Conservation (phyloP, 2,888 invertebrate species). For the Ptychoptera contaminata region DNA sequence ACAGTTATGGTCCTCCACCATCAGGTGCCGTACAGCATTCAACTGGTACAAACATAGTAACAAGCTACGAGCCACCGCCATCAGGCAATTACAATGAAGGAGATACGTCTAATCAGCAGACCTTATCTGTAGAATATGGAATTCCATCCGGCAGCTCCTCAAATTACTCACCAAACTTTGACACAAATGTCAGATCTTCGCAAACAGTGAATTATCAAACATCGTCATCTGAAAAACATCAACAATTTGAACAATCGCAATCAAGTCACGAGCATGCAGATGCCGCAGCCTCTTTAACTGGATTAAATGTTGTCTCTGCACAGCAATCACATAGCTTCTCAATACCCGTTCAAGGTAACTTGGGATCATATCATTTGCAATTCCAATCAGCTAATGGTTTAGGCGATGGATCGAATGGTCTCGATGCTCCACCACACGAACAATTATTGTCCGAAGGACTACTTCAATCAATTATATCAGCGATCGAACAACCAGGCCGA, state of each 20-base stretch:
- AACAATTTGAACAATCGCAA: not conserved
- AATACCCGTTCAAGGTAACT: conserved; percentile 39
- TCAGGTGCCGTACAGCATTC: conserved; percentile 16
- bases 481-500: conserved; percentile 54
- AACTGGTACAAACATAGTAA: not conserved
- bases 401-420: conserved; percentile 23
- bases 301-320: conserved; percentile 22
- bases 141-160: conserved; percentile 8
- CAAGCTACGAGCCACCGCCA: conserved; percentile 6
- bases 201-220: not conserved
- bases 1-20: conserved; percentile 15
- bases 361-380: conserved; percentile 56
- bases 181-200: conserved; percentile 1
- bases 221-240: not conserved
- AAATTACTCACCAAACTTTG: not conserved
- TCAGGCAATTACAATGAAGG: not conserved
- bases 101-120: not conserved
- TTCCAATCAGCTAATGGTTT: conserved; percentile 52
- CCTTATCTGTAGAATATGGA: not conserved
- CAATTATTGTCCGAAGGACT: conserved; percentile 64
- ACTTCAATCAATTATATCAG: conserved; percentile 63
- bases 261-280: not conserved
- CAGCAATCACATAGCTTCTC: conserved; percentile 25
- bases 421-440: conserved; percentile 46
- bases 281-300: not conserved